Conservation (phyloP, 2,888 invertebrate species). For the Chrysolina oricalcia region DNA sequence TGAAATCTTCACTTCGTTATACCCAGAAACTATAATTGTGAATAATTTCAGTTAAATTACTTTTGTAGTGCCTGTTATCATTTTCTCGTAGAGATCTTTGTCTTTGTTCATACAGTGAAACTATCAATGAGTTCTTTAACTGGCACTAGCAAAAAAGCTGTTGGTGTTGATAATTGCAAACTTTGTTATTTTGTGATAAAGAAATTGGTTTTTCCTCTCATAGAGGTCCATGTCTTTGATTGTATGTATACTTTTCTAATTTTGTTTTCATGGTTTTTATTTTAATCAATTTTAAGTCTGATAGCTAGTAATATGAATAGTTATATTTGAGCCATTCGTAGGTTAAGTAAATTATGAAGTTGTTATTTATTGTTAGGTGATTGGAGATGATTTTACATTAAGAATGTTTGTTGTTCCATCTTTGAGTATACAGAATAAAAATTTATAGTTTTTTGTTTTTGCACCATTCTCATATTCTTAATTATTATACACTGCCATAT, state of each 20-base stretch:
- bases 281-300: constrained; percentile 52
- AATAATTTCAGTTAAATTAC: too few relatives aligned
- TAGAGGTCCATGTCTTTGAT: background rate
- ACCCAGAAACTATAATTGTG: too few relatives aligned
- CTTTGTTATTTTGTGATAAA: too few relatives aligned
- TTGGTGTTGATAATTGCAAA: constrained; percentile 8
- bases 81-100: too few relatives aligned
- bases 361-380: constrained; percentile 68
- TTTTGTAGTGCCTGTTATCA: too few relatives aligned
- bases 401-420: constrained; percentile 46
- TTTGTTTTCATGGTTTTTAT: constrained; percentile 15
- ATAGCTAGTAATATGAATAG: constrained; percentile 52
- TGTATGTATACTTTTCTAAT: background rate
- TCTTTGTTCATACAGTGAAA: too few relatives aligned
- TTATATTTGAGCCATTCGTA: constrained; percentile 56
- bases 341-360: constrained; percentile 59
- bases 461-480: constrained; percentile 57
- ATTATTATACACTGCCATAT: constrained; percentile 61
- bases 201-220: background rate
- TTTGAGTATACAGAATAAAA: constrained; percentile 43
- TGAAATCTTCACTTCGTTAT: too few relatives aligned
- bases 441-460: constrained; percentile 55
- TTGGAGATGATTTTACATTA: constrained; percentile 56
- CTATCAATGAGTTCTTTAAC: too few relatives aligned
- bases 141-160: too few relatives aligned